Evolutionary conservation across 2,888 invertebrate species (phyloP), one percentile per base, ranked within the genome.

Genomic region (Caenorhabditis sinica): DNA sequence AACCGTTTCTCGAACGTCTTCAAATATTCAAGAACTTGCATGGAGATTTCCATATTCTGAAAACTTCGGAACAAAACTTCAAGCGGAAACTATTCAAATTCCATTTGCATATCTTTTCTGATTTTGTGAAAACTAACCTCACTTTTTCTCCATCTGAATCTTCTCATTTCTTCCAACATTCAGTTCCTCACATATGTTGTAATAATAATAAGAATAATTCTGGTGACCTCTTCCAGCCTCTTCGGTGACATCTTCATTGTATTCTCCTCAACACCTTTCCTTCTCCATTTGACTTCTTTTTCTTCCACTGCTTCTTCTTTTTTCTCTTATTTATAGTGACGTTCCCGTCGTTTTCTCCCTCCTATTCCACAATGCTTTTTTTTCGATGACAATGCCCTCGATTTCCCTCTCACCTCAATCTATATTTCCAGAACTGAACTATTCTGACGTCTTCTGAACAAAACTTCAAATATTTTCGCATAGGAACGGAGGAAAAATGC

Each of bases 351-450:
- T 33, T 53, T 53, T 30, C 33, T 53, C n/a, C 8, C 15, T 51
- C 30, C n/a, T n/a, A n/a, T n/a, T n/a, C 20, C 30, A 30, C n/a
- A 17, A 53, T 58, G 71, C 71, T 56, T 71, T 58, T 56, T 58
- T 40, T 58, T 60, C 65, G 53, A 65, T 43, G 75, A 65, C 65
- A 74, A 74, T 63, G 65, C 51, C 60, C 73, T 36, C 45, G 25
- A 17, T 45, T 60, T 72, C 33, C 45, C 30, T 56, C 71, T 43
- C 65, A 49, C 45, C 66, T 66, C 66, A 30, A 60, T 33, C 40
- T 30, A 60, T 49, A 49, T 40, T 77, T 77, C 20, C 75, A 75
- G 75, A n/a, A 68, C 40, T 36, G 40, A 69, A 69, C 68, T 69
- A 69, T 69, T 69, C n/a, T 36, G 68, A 69, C 69, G 56, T 69